Evolutionary conservation across 2,888 invertebrate species (phyloP).

Genomic region (Melanargia galathea): DNA sequence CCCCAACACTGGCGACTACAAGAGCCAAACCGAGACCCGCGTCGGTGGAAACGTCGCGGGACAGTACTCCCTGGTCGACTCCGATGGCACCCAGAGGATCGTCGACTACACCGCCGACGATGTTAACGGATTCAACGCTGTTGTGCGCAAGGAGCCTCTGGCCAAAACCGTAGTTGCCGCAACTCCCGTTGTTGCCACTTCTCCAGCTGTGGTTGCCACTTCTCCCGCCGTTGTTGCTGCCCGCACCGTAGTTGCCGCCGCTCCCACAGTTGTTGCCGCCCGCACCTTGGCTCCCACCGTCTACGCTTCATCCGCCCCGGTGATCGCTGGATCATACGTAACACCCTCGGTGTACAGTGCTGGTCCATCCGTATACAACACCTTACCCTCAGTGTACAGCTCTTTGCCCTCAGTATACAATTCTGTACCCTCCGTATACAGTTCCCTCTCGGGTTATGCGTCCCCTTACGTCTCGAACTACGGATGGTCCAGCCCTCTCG

Average conservation of each 20-base stretch:
- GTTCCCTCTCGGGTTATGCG: slow-evolving; percentile 8
- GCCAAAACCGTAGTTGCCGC: slow-evolving; percentile 40
- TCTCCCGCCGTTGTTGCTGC: slow-evolving; percentile 30
- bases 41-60: slow-evolving; percentile 75
- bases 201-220: slow-evolving; percentile 37
- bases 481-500: slow-evolving; percentile 15
- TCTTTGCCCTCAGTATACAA: slow-evolving; percentile 37
- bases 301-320: no score
- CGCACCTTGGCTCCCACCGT: slow-evolving; percentile 38
- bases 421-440: slow-evolving; percentile 41
- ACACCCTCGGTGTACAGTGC: no score
- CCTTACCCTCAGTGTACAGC: slow-evolving; percentile 37
- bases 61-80: slow-evolving; percentile 78
- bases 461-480: slow-evolving; percentile 26
- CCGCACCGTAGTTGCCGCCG: slow-evolving; percentile 10
- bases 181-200: slow-evolving; percentile 42
- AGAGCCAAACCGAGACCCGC: slow-evolving; percentile 79
- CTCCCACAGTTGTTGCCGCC: slow-evolving; percentile 39
- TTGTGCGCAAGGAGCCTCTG: slow-evolving; percentile 76
- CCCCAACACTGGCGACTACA: slow-evolving; percentile 80
- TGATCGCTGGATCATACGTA: no score
- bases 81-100: slow-evolving; percentile 79
- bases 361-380: slow-evolving; percentile 35
- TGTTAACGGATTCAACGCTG: slow-evolving; percentile 79
- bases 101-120: slow-evolving; percentile 81